These are phyloP conservation scores for Ichneumoninae sp. DNA, from an alignment of 2,888 invertebrate genomes.

Conservation along the genomic window DNA sequence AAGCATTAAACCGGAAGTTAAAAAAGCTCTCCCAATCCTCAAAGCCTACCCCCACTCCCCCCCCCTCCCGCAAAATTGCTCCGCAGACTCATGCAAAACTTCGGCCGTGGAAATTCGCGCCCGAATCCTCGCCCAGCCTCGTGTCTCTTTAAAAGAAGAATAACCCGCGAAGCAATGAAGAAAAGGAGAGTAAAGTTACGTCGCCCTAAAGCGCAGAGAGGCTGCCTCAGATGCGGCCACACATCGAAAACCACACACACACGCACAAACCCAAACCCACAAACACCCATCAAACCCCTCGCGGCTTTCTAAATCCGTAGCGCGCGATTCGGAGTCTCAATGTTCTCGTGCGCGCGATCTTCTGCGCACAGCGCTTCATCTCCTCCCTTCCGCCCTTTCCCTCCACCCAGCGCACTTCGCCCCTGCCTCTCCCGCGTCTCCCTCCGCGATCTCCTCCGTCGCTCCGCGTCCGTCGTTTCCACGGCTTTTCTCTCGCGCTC, in stretches of 20 bases:
- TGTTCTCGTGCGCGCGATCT: conserved; percentile 47
- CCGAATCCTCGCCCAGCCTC: not conserved
- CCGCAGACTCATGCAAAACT: not conserved
- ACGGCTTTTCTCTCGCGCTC: not conserved
- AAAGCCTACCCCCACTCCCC: too few species aligned
- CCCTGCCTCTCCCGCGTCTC: conserved; percentile 25
- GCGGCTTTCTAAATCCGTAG: conserved; percentile 63
- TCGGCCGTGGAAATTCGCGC: not conserved
- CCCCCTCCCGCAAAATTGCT: too few species aligned
- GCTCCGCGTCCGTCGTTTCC: conserved; percentile 35
- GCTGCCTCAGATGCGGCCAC: conserved; percentile 13
- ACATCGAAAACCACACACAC: not conserved
- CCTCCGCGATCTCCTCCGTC: conserved; percentile 55
- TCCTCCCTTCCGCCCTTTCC: conserved; percentile 41
- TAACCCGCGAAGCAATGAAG: not conserved
- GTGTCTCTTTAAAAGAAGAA: conserved; percentile 5
- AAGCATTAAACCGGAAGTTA: too few species aligned
- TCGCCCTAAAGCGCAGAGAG: conserved; percentile 40
- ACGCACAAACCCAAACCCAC: too few species aligned
- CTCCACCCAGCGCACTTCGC: too few species aligned
- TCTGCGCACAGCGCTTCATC: conserved; percentile 48
- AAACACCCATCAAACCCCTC: conserved; percentile 9
- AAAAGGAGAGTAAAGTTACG: conserved; percentile 50
- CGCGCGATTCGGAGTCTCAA: conserved; percentile 38
- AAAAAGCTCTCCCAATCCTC: too few species aligned